Base-by-base conservation (phyloP, 2,888 invertebrate genomes). In the Melanchra persicariae region DNA sequence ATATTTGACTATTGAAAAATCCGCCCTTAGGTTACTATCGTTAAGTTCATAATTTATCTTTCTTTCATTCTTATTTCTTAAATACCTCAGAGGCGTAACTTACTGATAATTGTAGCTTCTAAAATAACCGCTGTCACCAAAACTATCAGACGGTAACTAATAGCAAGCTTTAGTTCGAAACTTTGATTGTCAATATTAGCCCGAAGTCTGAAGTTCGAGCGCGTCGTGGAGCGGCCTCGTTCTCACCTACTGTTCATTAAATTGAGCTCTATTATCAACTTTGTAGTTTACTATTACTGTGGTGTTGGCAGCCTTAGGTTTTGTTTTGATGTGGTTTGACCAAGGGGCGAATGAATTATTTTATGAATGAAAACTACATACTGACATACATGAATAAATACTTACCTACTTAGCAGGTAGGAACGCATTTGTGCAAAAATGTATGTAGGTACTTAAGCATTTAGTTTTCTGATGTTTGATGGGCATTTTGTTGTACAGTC, bases 121-220 rank as follows among this genome's bases (percentile, higher is more conserved):
- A 34, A 64, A 40, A 43, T 26, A 24, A 52, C 15, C 6, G 55
- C 12, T 49, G 76, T 51, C 67, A 49, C 22, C 57, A 26, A 17
- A 57, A 49, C 49, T 76, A 43, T 76, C 22, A 51, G 43, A 37
- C 49, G 43, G 55, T 43, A 76, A 57, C 43, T 57, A 76, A 72
- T 34, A 47, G 47, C 9, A 17, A n/a, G 49, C 55, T 67, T 22
- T 26, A 49, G 68, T 76, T 65, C 10, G 30, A 63, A 81, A 81
- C 77, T 81, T 55, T 52, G 61, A 76, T 62, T 66, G 77, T 70
- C 69, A 58, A 77, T 64, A 59, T 65, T 81, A 51, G 45, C 61
- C 52, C 49, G 34, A 79, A 79, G 22, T 64, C 4, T 0, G 2
- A 51, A 64, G 22, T 57, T n/a, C 26, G 22, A 1, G 10, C 66